Percentiles rank a stretch among this genome's conserved stretches.
phyloP scores from a whole-genome alignment of 2,797 vertebrate genomes.

The Rhynchotus rufescens region DNA sequence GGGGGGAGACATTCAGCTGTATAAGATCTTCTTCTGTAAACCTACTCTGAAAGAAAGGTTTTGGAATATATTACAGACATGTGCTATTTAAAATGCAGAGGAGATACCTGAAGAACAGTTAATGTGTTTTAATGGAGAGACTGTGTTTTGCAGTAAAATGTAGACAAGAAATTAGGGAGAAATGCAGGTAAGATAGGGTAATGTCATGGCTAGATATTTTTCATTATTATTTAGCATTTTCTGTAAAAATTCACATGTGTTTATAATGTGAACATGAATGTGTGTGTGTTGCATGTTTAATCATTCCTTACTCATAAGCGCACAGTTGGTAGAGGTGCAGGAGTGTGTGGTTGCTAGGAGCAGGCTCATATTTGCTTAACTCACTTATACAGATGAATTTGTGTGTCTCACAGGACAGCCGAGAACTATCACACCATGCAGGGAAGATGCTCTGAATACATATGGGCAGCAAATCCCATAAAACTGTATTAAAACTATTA shows the following conservation, averaged over 20 bases:
- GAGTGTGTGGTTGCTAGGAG: not conserved
- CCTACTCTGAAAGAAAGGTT: constrained; percentile 4
- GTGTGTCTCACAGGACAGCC: not conserved
- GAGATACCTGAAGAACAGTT: not conserved
- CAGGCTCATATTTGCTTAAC: not conserved
- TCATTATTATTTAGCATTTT: not conserved
- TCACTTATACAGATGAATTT: not conserved
- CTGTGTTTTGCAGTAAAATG: not conserved
- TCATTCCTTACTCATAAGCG: not conserved
- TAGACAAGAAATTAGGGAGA: not conserved
- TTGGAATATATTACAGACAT: constrained; percentile 7
- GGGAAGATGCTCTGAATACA: not conserved
- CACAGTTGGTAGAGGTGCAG: not conserved
- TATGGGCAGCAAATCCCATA: not conserved
- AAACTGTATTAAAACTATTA: not conserved
- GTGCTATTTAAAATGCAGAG: constrained; percentile 30
- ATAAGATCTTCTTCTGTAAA: not conserved
- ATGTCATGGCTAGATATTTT: not conserved
- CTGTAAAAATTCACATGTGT: not conserved
- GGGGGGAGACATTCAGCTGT: not conserved
- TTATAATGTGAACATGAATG: not conserved
- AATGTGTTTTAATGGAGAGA: constrained; percentile 6
- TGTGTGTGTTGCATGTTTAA: rapidly evolving
- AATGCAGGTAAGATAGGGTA: rapidly evolving
- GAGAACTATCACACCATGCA: not conserved